Evolutionary conservation across 2,888 invertebrate species (phyloP).

Genomic region (Callimorpha dominula): DNA sequence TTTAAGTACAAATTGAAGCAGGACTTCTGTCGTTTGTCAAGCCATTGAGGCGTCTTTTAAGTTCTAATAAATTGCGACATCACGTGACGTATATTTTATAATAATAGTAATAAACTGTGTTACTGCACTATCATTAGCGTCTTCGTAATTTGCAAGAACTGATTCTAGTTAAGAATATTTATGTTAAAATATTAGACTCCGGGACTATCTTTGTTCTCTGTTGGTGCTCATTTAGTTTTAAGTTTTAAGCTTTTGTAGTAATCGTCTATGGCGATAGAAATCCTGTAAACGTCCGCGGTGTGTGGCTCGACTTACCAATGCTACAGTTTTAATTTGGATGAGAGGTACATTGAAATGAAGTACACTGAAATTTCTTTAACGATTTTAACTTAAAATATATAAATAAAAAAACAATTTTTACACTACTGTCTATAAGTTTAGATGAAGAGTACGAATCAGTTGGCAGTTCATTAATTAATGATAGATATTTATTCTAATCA

Average conservation of each 20-base stretch:
- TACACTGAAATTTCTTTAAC: not conserved
- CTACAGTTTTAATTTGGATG: not conserved
- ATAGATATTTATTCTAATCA: too few species aligned
- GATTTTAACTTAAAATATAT: not conserved
- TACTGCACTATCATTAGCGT: not conserved
- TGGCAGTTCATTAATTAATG: not conserved
- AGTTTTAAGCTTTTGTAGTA: slow-evolving; percentile 48
- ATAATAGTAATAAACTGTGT: slow-evolving; percentile 5
- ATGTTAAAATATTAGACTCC: slow-evolving; percentile 32
- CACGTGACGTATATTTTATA: not conserved
- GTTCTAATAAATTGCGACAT: slow-evolving; percentile 11
- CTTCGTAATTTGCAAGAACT: slow-evolving; percentile 42
- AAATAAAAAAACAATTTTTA: not conserved
- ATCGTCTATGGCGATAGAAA: slow-evolving; percentile 29
- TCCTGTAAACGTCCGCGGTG: not conserved
- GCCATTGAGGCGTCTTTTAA: not conserved
- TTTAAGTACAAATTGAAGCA: slow-evolving; percentile 1
- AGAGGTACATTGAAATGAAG: not conserved
- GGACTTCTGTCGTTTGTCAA: not conserved
- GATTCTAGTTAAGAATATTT: slow-evolving; percentile 35
- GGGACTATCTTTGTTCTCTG: slow-evolving; percentile 37
- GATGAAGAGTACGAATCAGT: not conserved
- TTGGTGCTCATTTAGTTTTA: slow-evolving; percentile 69
- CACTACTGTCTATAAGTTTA: not conserved
- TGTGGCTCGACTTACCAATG: too few species aligned